Conservation (phyloP, 2,888 invertebrate species). For the Eueremaeus valkanovi region DNA sequence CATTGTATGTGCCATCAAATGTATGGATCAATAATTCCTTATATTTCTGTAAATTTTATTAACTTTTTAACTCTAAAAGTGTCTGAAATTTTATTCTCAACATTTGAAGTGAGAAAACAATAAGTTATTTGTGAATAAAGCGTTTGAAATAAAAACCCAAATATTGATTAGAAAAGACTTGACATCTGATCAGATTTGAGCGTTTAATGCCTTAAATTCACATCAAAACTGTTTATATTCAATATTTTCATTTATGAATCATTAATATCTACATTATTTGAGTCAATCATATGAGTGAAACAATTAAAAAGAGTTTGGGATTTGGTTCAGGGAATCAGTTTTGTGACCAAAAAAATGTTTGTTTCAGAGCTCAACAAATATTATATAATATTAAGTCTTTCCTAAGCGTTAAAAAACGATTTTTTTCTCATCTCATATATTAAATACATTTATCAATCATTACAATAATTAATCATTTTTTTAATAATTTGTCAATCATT, state of each 20-base stretch:
- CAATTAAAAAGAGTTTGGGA: not conserved
- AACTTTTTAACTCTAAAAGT: too few species aligned
- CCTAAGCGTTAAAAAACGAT: not conserved
- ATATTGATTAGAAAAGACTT: not conserved
- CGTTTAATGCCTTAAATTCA: not conserved
- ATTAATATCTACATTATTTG: not conserved
- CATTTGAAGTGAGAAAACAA: too few species aligned
- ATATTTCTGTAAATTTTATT: too few species aligned
- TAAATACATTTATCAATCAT: not conserved
- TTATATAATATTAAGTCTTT: not conserved
- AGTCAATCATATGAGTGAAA: not conserved
- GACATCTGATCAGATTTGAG: not conserved
- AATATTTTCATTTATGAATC: not conserved
- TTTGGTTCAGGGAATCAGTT: not conserved
- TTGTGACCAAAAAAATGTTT: not conserved
- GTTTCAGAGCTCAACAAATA: not conserved
- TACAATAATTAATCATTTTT: not conserved
- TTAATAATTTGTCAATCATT: not conserved
- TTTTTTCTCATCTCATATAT: not conserved
- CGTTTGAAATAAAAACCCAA: too few species aligned
- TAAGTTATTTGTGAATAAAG: not conserved
- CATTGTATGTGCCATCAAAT: too few species aligned
- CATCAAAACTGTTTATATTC: constrained; percentile 7
- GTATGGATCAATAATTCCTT: too few species aligned
- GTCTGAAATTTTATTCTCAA: too few species aligned